phyloP scores from a whole-genome alignment of 2,888 invertebrate genomes.

The Pseudococcus jackbeardsleyi region DNA sequence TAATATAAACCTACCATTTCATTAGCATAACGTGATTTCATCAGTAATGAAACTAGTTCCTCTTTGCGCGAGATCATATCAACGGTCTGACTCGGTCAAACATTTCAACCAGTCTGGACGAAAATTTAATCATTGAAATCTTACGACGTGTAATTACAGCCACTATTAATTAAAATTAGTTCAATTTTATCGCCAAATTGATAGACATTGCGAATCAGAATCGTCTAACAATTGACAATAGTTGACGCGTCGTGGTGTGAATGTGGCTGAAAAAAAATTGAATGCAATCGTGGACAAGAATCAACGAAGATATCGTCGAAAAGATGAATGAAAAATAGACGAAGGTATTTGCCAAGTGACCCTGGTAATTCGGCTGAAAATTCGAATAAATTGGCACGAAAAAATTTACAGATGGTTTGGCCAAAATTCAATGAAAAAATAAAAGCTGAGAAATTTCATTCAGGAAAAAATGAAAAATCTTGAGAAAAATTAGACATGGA shows the following conservation, averaged over 20 bases:
- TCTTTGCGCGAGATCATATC: constrained; percentile 40
- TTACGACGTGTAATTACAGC: background rate
- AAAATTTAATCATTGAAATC: constrained; percentile 30
- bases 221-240: background rate
- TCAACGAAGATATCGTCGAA: background rate
- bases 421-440: no score
- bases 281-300: background rate
- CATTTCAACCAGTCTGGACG: constrained; percentile 11
- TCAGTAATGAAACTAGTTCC: constrained; percentile 46
- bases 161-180: constrained; percentile 25
- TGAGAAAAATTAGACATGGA: no score
- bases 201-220: background rate
- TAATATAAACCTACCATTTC: constrained; percentile 42
- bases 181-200: constrained; percentile 34
- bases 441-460: no score
- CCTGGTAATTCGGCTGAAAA: no score
- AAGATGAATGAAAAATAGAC: no score
- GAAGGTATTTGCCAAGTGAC: no score
- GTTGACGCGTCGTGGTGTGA: background rate
- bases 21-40: constrained; percentile 54
- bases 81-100: background rate
- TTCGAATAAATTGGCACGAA: no score
- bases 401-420: no score
- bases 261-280: background rate
- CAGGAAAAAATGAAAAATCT: no score